Base-by-base conservation (phyloP, 1,140 invertebrate species). In the Leptopilina clavipes region DNA sequence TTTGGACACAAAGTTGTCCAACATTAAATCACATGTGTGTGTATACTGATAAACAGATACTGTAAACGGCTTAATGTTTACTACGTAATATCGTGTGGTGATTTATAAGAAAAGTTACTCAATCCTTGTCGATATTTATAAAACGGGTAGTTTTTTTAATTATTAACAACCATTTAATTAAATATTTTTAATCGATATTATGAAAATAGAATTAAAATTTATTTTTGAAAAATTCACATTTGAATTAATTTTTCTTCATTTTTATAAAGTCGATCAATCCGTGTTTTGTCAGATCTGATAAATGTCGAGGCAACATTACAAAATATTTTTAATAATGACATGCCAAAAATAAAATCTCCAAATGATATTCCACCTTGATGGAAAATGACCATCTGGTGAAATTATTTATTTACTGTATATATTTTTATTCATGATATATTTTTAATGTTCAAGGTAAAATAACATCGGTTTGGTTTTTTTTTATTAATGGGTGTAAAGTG, bases 101-200 rank as follows among this genome's bases (percentile, higher is more conserved):
- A 52, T 52, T 52, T 52, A 17, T 52, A 52, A 17, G 48, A 52
- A 52, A 52, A 52, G 48, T 52, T 52, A 17, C 48, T 52, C 48
- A 52, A 52, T 52, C 5, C 2, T 3, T 45, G 12, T 17, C 14
- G 6, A 52, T 52, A 52, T 8, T 52, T 52, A 31, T 12, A 8
- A 52, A 52, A 17, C 48, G 14, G 14, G 12, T 52, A 17, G 0
- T 48, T n/a, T 48, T 52, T 52, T 52, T 6, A 17, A 40, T 52
- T 17, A 17, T 1, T 48, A 48, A 48, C 3, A 12, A 48, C 12
- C 1, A 12, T n/a, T 12, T n/a, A n/a, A n/a, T n/a, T n/a, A n/a
- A n/a, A n/a, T n/a, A n/a, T n/a, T n/a, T n/a, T n/a, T n/a, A n/a
- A n/a, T n/a, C n/a, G n/a, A n/a, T n/a, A n/a, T n/a, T n/a, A n/a